A percentile compares a stretch with the other conserved stretches of the same genome.
Conservation (phyloP, 1,140 invertebrate genomes). For the Aphaenogaster rudis region DNA sequence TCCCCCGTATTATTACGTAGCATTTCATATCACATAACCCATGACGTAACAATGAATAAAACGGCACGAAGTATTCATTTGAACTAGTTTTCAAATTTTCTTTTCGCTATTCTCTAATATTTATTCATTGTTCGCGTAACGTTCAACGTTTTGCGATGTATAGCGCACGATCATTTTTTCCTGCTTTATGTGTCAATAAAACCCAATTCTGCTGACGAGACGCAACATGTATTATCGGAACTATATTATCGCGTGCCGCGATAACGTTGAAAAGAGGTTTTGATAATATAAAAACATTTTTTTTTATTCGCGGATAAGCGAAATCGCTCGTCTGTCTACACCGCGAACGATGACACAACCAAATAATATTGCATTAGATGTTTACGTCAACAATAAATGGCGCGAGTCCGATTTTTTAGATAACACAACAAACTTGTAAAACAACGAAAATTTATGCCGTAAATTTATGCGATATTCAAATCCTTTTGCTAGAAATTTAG, state of each 20-base stretch:
- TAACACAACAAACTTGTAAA: neutral
- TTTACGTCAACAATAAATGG: conserved; percentile 4
- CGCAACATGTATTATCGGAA: conserved; percentile 28
- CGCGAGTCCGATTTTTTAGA: conserved; percentile 4
- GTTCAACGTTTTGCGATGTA: neutral
- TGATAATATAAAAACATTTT: conserved; percentile 23
- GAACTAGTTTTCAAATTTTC: neutral
- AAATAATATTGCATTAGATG: conserved; percentile 60
- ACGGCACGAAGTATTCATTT: neutral
- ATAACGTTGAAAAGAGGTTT: conserved; percentile 41
- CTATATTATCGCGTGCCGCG: conserved; percentile 32
- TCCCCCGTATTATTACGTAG: neutral
- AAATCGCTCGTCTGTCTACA: conserved; percentile 30
- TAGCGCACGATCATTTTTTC: neutral
- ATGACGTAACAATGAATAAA: neutral
- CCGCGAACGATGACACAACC: conserved; percentile 60
- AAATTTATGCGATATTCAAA: neutral
- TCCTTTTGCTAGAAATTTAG: neutral
- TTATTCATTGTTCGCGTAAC: neutral
- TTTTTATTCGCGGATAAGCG: conserved; percentile 46
- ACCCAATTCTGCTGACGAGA: conserved; percentile 16
- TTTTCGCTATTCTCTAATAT: neutral
- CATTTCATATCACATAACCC: neutral
- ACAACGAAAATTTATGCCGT: neutral
- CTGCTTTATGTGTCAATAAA: neutral